A percentile compares a stretch with the other conserved stretches of the same genome.
phyloP scores from a whole-genome alignment of 2,113 vertebrate species.

The pig (Sus scrofa) region DNA sequence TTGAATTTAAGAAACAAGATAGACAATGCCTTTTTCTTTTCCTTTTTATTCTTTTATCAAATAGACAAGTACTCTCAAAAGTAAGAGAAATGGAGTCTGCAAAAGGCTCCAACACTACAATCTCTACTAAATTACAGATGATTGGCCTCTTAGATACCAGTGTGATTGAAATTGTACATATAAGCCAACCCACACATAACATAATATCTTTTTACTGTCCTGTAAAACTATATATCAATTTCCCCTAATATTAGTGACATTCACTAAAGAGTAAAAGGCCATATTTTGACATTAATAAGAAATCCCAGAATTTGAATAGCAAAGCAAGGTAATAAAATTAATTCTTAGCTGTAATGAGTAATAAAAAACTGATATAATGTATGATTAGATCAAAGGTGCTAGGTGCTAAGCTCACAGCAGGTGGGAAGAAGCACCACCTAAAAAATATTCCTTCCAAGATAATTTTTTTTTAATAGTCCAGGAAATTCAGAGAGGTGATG shows the following conservation, averaged over 20 bases:
- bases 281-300: conserved; percentile 59
- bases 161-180: conserved; percentile 74
- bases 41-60: conserved; percentile 60
- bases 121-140: conserved; percentile 81
- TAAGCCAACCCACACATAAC: conserved; percentile 46
- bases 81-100: conserved; percentile 66
- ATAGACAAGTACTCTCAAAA: conserved; percentile 70
- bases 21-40: conserved; percentile 19
- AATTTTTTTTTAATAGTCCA: neutral
- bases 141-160: conserved; percentile 73
- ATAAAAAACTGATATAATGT: conserved; percentile 43
- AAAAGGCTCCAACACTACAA: conserved; percentile 52
- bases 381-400: conserved; percentile 26
- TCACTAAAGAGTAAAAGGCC: neutral
- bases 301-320: conserved; percentile 60
- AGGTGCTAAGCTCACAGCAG: neutral
- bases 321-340: conserved; percentile 71
- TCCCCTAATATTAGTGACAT: conserved; percentile 62
- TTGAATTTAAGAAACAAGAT: conserved; percentile 67
- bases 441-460: neutral
- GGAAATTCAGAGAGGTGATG: neutral
- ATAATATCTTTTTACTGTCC: conserved; percentile 35
- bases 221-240: conserved; percentile 46
- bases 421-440: neutral
- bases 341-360: neutral